These are phyloP conservation scores for Indicator indicator DNA, from an alignment of 2,113 vertebrate genomes.

Conservation along the genomic window DNA sequence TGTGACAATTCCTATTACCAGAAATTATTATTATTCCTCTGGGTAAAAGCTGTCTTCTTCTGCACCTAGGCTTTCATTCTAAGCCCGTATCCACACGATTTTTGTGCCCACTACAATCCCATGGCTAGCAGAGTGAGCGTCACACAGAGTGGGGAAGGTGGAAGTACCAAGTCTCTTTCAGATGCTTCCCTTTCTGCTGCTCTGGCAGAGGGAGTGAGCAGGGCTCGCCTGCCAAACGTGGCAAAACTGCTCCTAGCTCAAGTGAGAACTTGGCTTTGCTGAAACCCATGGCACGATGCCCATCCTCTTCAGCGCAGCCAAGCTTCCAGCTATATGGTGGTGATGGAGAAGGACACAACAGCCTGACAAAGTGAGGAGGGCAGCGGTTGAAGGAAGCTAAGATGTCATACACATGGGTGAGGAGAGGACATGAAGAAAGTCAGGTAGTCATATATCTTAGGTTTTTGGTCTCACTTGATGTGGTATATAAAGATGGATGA, in stretches of 20 bases:
- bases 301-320: not conserved
- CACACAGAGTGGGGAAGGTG: not conserved
- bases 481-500: not conserved
- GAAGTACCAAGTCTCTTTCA: not conserved
- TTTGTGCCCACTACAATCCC: not conserved
- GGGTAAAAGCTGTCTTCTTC: not conserved
- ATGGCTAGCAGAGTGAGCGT: accelerated
- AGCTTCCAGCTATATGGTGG: not conserved
- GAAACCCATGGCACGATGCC: not conserved
- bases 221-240: not conserved
- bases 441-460: not conserved
- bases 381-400: accelerated
- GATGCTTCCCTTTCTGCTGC: not conserved
- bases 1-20: not conserved
- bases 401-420: accelerated
- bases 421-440: not conserved
- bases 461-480: not conserved
- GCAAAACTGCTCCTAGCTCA: not conserved
- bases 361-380: not conserved
- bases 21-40: not conserved
- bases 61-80: not conserved
- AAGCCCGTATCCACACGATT: not conserved
- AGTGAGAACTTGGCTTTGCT: not conserved
- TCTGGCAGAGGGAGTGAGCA: not conserved
- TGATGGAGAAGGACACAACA: not conserved